Evolutionary conservation across 1,140 invertebrate genomes (phyloP).

Genomic region (Aricia agestis): DNA sequence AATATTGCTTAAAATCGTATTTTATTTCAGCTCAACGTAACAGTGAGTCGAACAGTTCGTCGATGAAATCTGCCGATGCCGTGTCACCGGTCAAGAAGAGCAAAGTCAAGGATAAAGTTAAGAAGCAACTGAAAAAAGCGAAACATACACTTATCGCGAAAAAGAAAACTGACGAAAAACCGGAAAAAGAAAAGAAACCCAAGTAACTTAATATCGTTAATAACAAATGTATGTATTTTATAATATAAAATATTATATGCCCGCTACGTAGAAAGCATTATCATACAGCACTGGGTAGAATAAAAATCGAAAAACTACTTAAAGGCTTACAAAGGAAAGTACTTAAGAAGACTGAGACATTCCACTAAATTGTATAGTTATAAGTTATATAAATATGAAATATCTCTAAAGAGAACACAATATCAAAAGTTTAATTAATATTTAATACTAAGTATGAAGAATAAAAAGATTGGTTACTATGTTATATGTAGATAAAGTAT

Average conservation of each 20-base stretch:
- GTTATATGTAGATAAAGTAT: neutral
- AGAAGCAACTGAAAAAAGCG: conserved; percentile 68
- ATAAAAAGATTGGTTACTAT: neutral
- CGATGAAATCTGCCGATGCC: conserved; percentile 60
- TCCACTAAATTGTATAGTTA: conserved; percentile 41
- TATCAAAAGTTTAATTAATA: neutral
- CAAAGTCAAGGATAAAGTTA: conserved; percentile 70
- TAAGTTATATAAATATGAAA: neutral
- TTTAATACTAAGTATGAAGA: neutral
- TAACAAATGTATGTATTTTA: no score
- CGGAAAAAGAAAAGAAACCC: conserved; percentile 57
- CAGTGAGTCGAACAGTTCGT: conserved; percentile 64
- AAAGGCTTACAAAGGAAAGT: conserved; percentile 24
- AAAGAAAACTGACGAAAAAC: conserved; percentile 65
- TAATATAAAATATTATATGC: no score
- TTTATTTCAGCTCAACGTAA: conserved; percentile 61
- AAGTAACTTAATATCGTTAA: conserved; percentile 35
- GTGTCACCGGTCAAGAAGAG: conserved; percentile 56
- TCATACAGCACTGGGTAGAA: no score
- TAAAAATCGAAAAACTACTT: neutral
- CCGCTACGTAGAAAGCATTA: no score
- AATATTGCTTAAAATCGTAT: no score
- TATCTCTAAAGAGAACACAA: neutral
- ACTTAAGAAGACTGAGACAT: conserved; percentile 68
- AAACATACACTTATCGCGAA: conserved; percentile 63